A percentile compares a stretch with the other conserved stretches of the same genome.
phyloP scores from a whole-genome alignment of 2,888 invertebrate genomes.

The Theretra japonica region DNA sequence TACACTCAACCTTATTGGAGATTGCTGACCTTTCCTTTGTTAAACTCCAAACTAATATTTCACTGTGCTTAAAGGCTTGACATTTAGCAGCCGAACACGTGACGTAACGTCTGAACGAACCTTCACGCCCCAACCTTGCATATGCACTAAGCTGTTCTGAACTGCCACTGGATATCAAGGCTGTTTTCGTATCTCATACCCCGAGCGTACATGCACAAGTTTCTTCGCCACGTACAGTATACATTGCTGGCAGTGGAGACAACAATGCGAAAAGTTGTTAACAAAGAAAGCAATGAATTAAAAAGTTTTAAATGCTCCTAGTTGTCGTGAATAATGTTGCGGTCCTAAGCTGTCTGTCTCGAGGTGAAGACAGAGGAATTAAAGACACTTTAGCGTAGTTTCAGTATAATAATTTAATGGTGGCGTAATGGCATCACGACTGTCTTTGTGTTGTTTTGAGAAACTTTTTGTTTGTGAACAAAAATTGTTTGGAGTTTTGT shows the following conservation, averaged over 20 bases:
- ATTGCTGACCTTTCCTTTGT: constrained; percentile 20
- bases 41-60: constrained; percentile 1
- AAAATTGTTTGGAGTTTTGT: constrained; percentile 10
- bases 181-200: constrained; percentile 40
- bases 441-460: constrained; percentile 25
- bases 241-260: constrained; percentile 33
- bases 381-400: constrained; percentile 36
- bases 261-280: not conserved
- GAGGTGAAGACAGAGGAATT: constrained; percentile 40
- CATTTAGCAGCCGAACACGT: constrained; percentile 3
- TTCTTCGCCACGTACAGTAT: constrained; percentile 30
- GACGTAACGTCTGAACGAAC: constrained; percentile 13
- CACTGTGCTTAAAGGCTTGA: not conserved
- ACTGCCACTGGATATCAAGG: constrained; percentile 40
- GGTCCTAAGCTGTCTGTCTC: constrained; percentile 33
- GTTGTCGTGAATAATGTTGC: not conserved
- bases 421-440: constrained; percentile 41
- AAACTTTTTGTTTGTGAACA: constrained; percentile 1
- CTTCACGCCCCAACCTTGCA: constrained; percentile 49
- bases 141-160: constrained; percentile 46
- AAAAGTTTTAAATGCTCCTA: constrained; percentile 13
- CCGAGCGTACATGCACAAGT: constrained; percentile 32
- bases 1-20: not conserved
- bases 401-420: constrained; percentile 43
- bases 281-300: constrained; percentile 34